A percentile compares a stretch with the other conserved stretches of the same genome.
Conservation (phyloP, 2,888 invertebrate species). For the Tribolium freemani region DNA sequence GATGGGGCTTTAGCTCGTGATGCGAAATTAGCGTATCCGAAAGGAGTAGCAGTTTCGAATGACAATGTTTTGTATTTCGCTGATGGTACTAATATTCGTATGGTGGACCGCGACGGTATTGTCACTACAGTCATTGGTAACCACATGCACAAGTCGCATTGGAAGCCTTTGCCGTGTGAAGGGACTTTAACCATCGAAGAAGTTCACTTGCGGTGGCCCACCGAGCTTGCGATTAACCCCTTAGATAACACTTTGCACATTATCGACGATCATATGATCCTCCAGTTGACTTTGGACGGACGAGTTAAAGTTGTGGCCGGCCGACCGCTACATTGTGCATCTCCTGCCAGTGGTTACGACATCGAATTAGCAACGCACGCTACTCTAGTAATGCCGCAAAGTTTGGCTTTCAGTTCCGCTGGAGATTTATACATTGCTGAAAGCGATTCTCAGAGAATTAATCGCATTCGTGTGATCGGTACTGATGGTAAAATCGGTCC, state of each 20-base stretch:
- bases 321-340: conserved; percentile 92
- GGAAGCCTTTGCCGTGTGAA: conserved; percentile 94
- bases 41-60: conserved; percentile 94
- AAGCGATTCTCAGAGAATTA: conserved; percentile 94
- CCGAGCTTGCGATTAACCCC: conserved; percentile 94
- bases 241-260: conserved; percentile 95
- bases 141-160: conserved; percentile 93
- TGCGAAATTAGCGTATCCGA: conserved; percentile 95
- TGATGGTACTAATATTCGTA: conserved; percentile 92
- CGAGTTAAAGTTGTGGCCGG: conserved; percentile 94
- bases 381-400: conserved; percentile 92
- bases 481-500: conserved; percentile 94
- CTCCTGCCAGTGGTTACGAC: conserved; percentile 83
- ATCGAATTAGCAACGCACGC: conserved; percentile 92
- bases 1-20: conserved; percentile 94
- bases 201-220: conserved; percentile 96
- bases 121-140: conserved; percentile 94
- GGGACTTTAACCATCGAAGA: conserved; percentile 93
- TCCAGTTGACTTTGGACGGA: conserved; percentile 92
- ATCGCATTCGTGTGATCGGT: conserved; percentile 90
- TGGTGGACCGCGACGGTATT: conserved; percentile 93
- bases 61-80: conserved; percentile 95
- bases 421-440: conserved; percentile 96
- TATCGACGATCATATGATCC: conserved; percentile 95
- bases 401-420: conserved; percentile 92